A percentile compares a stretch with the other conserved stretches of the same genome.
phyloP scores from a whole-genome alignment of 2,113 vertebrate genomes.

The Callorhinus ursinus region DNA sequence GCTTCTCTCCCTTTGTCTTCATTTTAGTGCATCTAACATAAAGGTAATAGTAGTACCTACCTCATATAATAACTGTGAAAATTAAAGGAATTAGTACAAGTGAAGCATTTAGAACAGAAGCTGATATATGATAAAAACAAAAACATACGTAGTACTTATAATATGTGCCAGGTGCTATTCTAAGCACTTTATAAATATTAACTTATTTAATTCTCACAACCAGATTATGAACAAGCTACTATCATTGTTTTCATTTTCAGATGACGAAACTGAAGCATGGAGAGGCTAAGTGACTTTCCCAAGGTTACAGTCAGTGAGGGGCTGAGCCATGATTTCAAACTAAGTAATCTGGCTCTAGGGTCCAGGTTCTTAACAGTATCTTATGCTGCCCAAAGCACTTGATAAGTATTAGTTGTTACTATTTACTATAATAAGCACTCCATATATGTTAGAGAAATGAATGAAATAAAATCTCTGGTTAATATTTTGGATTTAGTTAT shows the following conservation, averaged over 20 bases:
- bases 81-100: conserved; percentile 20
- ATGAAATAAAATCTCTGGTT: neutral
- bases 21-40: neutral
- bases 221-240: neutral
- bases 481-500: neutral
- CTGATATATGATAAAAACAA: neutral
- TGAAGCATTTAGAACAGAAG: neutral
- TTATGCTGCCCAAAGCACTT: neutral
- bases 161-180: neutral
- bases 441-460: neutral
- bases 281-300: neutral
- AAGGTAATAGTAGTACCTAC: neutral
- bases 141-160: neutral
- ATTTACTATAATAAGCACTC: neutral
- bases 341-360: neutral
- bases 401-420: neutral
- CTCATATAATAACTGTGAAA: neutral
- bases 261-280: neutral
- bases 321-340: neutral
- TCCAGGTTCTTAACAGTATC: neutral
- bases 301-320: neutral
- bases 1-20: neutral
- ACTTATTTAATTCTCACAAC: neutral
- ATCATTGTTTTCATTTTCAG: neutral
- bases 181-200: conserved; percentile 17